Evolutionary conservation across 2,888 invertebrate genomes (phyloP).

Genomic region (Caenorhabditis sp.): DNA sequence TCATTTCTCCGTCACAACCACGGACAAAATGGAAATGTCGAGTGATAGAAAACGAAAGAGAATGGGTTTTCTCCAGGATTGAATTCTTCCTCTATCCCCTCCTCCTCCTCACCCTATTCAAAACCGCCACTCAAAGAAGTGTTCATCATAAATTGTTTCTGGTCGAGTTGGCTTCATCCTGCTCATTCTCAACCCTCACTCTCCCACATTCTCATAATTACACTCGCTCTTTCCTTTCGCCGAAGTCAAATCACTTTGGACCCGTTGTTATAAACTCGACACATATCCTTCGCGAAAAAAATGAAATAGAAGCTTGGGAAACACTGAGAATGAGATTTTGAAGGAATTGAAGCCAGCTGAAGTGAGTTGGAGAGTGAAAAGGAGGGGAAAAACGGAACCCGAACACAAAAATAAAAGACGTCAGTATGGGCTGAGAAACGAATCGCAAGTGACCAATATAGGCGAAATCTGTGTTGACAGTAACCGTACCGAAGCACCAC

Average conservation of each 20-base stretch:
- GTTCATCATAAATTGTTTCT: slow-evolving; percentile 48
- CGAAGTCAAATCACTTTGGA: too few relatives aligned
- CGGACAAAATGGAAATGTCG: not conserved
- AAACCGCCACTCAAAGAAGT: slow-evolving; percentile 4
- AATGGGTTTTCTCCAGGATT: not conserved
- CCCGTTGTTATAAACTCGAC: slow-evolving; percentile 2
- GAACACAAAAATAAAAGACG: slow-evolving; percentile 7
- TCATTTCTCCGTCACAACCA: not conserved
- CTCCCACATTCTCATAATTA: slow-evolving; percentile 45
- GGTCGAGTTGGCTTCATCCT: slow-evolving; percentile 28
- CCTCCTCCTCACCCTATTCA: not conserved
- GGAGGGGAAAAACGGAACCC: not conserved
- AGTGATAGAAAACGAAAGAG: not conserved
- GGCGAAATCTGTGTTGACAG: too few relatives aligned
- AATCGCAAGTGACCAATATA: too few relatives aligned
- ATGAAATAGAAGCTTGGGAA: not conserved
- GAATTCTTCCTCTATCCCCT: not conserved
- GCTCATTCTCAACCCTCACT: slow-evolving; percentile 15
- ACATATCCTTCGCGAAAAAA: not conserved
- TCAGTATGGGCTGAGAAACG: not conserved
- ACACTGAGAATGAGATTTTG: too few relatives aligned
- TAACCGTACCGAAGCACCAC: slow-evolving; percentile 11
- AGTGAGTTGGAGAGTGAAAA: too few relatives aligned
- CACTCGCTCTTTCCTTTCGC: slow-evolving; percentile 9
- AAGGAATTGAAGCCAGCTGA: too few relatives aligned